Evolutionary conservation across 2,797 vertebrate species (phyloP).

Genomic region (Pitangus sulphuratus): DNA sequence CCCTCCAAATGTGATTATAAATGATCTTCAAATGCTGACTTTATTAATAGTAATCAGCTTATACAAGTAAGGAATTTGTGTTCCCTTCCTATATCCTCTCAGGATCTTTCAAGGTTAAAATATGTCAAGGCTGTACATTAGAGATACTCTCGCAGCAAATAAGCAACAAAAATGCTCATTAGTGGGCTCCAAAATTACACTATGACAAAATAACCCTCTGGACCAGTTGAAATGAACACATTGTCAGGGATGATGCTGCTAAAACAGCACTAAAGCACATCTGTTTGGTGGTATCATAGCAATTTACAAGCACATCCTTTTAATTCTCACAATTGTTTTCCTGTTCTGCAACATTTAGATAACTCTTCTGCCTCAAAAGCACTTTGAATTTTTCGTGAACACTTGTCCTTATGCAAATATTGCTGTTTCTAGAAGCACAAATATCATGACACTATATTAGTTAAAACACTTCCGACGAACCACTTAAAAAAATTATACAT

Average conservation of each 20-base stretch:
- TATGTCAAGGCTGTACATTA: background rate
- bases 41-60: slow-evolving; percentile 63
- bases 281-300: background rate
- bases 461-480: background rate
- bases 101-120: slow-evolving; percentile 53
- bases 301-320: background rate
- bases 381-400: background rate
- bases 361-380: background rate
- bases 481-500: accelerated
- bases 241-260: background rate
- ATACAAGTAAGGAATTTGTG: slow-evolving; percentile 35
- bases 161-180: background rate
- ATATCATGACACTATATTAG: accelerated
- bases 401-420: background rate
- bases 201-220: background rate
- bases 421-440: background rate
- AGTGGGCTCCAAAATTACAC: background rate
- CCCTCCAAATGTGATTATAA: slow-evolving; percentile 67
- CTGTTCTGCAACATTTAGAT: background rate
- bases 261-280: background rate
- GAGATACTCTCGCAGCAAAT: background rate
- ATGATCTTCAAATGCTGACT: slow-evolving; percentile 56
- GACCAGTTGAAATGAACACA: background rate
- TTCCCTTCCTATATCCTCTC: slow-evolving; percentile 14
- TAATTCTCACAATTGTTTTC: background rate